Evolutionary conservation across 2,888 invertebrate species (phyloP).

Genomic region (Rhimphoctona megacephalus): DNA sequence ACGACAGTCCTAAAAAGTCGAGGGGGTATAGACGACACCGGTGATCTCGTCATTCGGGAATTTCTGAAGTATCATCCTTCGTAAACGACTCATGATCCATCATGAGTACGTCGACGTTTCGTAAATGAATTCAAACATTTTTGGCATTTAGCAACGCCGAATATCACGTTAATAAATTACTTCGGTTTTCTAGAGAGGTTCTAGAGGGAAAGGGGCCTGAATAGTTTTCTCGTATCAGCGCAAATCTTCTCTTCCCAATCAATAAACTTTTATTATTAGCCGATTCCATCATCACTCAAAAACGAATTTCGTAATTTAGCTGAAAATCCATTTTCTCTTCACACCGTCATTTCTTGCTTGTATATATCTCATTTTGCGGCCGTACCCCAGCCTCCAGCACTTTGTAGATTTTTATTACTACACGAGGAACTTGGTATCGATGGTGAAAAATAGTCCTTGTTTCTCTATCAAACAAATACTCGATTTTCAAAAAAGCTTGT

Average conservation of each 20-base stretch:
- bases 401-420: constrained; percentile 34
- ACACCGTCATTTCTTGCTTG: constrained; percentile 29
- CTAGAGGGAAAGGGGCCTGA: constrained; percentile 9
- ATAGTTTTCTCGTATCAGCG: constrained; percentile 36
- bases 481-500: constrained; percentile 10
- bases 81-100: constrained; percentile 43
- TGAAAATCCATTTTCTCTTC: constrained; percentile 4
- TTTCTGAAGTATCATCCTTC: constrained; percentile 45
- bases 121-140: constrained; percentile 45
- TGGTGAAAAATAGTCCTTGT: constrained; percentile 9
- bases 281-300: background rate
- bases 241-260: constrained; percentile 69
- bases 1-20: constrained; percentile 50
- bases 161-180: constrained; percentile 27
- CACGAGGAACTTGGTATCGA: constrained; percentile 68
- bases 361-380: constrained; percentile 17
- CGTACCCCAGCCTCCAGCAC: constrained; percentile 38
- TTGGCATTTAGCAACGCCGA: constrained; percentile 38
- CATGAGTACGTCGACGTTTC: constrained; percentile 40
- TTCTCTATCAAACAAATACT: background rate
- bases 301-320: background rate
- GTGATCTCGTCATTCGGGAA: constrained; percentile 57
- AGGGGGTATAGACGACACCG: constrained; percentile 37
- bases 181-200: constrained; percentile 11
- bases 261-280: constrained; percentile 33